These are phyloP conservation scores for Notodonta dromedarius DNA, from an alignment of 2,888 invertebrate species.

Conservation along the genomic window DNA sequence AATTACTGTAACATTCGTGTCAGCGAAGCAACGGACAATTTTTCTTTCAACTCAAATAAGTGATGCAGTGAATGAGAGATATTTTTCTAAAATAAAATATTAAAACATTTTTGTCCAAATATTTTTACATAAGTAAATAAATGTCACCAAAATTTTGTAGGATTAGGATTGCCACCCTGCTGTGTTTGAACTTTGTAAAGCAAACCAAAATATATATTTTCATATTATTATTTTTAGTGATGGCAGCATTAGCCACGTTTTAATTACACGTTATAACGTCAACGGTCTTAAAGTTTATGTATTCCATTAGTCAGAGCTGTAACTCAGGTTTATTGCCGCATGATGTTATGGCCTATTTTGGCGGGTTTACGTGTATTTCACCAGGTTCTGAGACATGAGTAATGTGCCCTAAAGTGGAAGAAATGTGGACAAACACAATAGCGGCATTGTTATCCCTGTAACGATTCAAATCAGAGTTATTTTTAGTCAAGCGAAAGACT, in stretches of 20 bases:
- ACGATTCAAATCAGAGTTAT: neutral
- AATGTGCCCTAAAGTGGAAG: neutral
- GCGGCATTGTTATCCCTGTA: slow-evolving; percentile 5
- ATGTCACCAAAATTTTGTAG: too few species aligned
- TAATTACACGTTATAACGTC: slow-evolving; percentile 2
- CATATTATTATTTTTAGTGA: too few species aligned
- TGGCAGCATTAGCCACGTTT: neutral
- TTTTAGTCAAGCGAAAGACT: neutral
- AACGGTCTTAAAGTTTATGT: neutral
- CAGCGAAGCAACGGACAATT: neutral
- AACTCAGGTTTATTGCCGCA: neutral
- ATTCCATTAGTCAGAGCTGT: slow-evolving; percentile 4
- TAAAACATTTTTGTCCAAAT: too few species aligned
- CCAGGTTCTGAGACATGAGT: neutral
- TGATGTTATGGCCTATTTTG: slow-evolving; percentile 1
- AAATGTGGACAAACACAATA: slow-evolving; percentile 1
- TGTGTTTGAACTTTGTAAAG: too few species aligned
- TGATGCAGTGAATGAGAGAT: neutral
- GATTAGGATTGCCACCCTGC: too few species aligned
- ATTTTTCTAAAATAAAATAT: too few species aligned
- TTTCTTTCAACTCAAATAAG: neutral
- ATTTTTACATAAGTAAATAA: too few species aligned
- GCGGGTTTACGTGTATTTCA: neutral
- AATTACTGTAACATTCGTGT: slow-evolving; percentile 39
- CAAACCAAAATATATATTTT: too few species aligned